phyloP scores from a whole-genome alignment of 2,888 invertebrate genomes.

The Drosophila maculinotata region DNA sequence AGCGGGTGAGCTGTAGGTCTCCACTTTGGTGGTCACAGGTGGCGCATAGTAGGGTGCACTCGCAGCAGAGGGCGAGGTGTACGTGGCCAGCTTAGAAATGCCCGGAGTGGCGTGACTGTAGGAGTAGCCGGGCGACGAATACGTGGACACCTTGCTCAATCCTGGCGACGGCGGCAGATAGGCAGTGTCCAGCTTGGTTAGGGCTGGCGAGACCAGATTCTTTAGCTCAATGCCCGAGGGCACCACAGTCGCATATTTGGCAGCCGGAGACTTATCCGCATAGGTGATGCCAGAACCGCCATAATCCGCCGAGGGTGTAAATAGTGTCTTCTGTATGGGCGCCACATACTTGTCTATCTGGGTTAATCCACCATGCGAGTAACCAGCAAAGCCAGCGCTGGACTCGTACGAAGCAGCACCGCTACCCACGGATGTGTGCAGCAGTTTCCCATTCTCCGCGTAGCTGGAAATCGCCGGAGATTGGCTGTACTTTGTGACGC shows the following conservation, averaged over 20 bases:
- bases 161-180: constrained; percentile 42
- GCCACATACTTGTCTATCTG: constrained; percentile 75
- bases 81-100: constrained; percentile 71
- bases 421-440: constrained; percentile 83
- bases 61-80: constrained; percentile 45
- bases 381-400: constrained; percentile 76
- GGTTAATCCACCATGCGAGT: constrained; percentile 65
- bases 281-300: constrained; percentile 79
- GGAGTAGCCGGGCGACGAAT: constrained; percentile 73
- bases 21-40: constrained; percentile 84
- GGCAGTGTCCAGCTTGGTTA: constrained; percentile 60
- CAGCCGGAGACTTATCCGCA: constrained; percentile 83
- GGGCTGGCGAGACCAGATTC: constrained; percentile 86
- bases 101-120: constrained; percentile 74
- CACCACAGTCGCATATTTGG: constrained; percentile 83
- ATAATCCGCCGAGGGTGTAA: constrained; percentile 82
- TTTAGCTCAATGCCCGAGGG: constrained; percentile 87
- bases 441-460: constrained; percentile 82
- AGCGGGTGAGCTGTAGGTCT: constrained; percentile 83
- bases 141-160: constrained; percentile 66
- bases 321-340: constrained; percentile 70
- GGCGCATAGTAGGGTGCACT: constrained; percentile 66
- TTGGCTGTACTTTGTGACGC: constrained; percentile 73
- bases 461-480: constrained; percentile 81
- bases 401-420: constrained; percentile 80